Percentiles rank a stretch among this genome's conserved stretches.
Evolutionary conservation across 2,113 vertebrate genomes (phyloP).

Genomic region (Dipodomys merriami): DNA sequence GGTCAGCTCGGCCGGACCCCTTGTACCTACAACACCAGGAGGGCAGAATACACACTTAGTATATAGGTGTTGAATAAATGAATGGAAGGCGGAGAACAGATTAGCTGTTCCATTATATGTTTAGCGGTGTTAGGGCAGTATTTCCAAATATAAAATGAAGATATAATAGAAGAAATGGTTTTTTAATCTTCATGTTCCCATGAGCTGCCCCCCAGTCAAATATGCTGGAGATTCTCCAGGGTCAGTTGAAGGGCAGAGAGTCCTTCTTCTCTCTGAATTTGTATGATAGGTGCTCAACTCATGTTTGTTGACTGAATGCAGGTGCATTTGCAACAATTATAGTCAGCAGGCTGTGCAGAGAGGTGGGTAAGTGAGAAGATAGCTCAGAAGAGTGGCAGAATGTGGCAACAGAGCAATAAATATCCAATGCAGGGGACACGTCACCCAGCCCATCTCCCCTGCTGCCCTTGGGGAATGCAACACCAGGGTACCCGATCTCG

Average conservation of each 20-base stretch:
- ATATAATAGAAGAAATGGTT: not conserved
- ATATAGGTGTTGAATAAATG: not conserved
- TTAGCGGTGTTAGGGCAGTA: not conserved
- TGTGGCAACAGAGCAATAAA: rapidly evolving
- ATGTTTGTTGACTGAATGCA: not conserved
- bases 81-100: not conserved
- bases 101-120: too few species aligned
- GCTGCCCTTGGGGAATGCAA: not conserved
- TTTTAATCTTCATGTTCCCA: not conserved
- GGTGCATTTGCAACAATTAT: not conserved
- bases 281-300: not conserved
- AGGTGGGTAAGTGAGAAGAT: not conserved
- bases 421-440: not conserved
- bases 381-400: too few species aligned
- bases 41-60: not conserved
- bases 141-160: not conserved
- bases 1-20: not conserved
- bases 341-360: not conserved
- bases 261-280: not conserved
- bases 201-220: too few species aligned
- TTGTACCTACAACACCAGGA: not conserved
- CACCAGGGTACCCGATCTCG: not conserved
- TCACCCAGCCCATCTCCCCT: not conserved
- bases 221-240: not conserved
- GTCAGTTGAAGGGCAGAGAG: not conserved